Evolutionary conservation across 1,140 invertebrate species (phyloP), one percentile per base, ranked within the genome.

Genomic region (Tyrophagus putrescentiae): DNA sequence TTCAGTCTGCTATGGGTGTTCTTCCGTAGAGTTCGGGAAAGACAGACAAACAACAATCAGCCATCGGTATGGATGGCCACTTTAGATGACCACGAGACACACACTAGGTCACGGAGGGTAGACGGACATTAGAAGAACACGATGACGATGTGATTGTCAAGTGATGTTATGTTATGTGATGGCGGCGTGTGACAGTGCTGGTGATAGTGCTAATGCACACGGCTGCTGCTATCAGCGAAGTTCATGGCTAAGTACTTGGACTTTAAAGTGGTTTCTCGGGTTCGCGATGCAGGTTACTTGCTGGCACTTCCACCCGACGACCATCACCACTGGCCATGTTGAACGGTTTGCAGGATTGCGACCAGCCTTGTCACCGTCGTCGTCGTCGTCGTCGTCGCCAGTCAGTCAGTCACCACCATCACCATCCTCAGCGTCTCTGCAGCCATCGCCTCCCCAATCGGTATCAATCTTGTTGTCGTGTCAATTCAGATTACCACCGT

Each of bases 391-490:
- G 6, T 42, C 41, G 41, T 42, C 41, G 41, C 25, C 41, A n/a
- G n/a, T n/a, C n/a, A n/a, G n/a, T n/a, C n/a, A n/a, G n/a, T n/a
- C n/a, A n/a, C n/a, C n/a, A n/a, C n/a, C n/a, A n/a, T n/a, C n/a
- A n/a, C n/a, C n/a, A n/a, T n/a, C 36, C 11, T 39, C 36, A 39
- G 11, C 36, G n/a, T 39, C 36, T 13, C n/a, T 39, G n/a, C 11
- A 11, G n/a, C 36, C 21, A 21, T 7, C 44, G 21, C 21, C 21
- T 23, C 21, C 6, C 21, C 21, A 48, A 48, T 48, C 45, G 45
- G 31, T 48, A 48, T 48, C 45, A 48, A 48, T 48, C 45, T 48
- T 48, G 45, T 48, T 48, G 45, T 48, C 45, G 45, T 48, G 45
- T 48, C 45, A 29, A 48, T 48, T 48, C 45, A 48, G 45, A 48